Evolutionary conservation across 2,888 invertebrate genomes (phyloP), one percentile per base, ranked within the genome.

Genomic region (Blera fallax): DNA sequence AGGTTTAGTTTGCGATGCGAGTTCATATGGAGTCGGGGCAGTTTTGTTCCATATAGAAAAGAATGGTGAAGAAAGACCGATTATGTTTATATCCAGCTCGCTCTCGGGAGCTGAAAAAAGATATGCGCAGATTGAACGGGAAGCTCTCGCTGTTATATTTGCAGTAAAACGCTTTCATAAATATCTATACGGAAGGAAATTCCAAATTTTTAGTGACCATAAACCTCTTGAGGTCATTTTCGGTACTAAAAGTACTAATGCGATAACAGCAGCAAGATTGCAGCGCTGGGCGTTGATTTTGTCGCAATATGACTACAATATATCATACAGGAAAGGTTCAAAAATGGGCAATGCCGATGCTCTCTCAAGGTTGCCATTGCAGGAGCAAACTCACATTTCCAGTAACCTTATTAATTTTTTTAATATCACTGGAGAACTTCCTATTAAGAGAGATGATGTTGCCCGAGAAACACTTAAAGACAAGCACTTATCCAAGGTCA

Each of bases 351-450:
- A 79, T 6, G 79, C 56, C 1, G 73, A 79, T 37, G 72, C 69
- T 8, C 52, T 85, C 21, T 70, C 81, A 50, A 58, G 82, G 16
- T 21, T 87, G 10, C 79, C 81, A 67, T 27, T 84, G n/a, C 24
- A 16, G 10, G 62, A 43, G 11, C 14, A 58, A 24, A 58, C 70
- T 6, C 34, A 48, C 14, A 48, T 58, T 21, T 14, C 58, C 3
- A 48, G 34, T 70, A 70, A 58, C 34, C 56, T 70, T 11, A 70
- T 70, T 6, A 32, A 34, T 48, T 54, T 58, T 14, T 58, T 70
- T 24, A 70, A 58, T 10, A 70, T 70, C 3, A 14, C 69, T 1
- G 43, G 69, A 7, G 16, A 43, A 43, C 24, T 69, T 11, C 54
- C 54, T 6, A 18, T 29, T 8, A 56, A 69, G n/a, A 43, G 16